Conservation (phyloP, 2,797 vertebrate species). For the Clarias fuscus region DNA sequence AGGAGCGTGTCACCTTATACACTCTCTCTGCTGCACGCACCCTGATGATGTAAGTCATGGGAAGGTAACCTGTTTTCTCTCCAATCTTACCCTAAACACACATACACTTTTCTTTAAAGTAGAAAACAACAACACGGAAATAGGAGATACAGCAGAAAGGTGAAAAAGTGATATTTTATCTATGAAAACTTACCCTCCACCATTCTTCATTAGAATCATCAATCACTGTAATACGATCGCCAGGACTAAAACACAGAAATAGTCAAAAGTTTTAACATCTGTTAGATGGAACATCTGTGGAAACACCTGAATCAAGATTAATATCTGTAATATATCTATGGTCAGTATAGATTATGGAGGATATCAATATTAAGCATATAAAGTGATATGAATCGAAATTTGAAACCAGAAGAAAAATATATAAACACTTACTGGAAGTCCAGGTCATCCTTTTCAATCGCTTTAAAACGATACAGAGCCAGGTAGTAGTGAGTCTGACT, state of each 20-base stretch:
- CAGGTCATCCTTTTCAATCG: constrained; percentile 90
- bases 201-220: constrained; percentile 98
- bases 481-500: constrained; percentile 90
- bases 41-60: constrained; percentile 79
- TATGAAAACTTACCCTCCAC: constrained; percentile 73
- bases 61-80: constrained; percentile 75
- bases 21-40: constrained; percentile 85
- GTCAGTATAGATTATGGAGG: not conserved
- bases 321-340: not conserved
- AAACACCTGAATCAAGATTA: not conserved
- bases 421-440: constrained; percentile 87
- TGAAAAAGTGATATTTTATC: not conserved
- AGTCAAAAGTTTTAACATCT: not conserved
- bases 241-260: constrained; percentile 75
- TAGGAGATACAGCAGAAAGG: not conserved
- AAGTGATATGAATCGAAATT: not conserved
- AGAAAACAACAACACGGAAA: not conserved
- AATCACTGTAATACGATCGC: constrained; percentile 92
- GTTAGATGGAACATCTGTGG: not conserved
- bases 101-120: not conserved
- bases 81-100: constrained; percentile 72
- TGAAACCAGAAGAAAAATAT: not conserved
- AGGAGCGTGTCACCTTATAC: constrained; percentile 86
- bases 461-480: constrained; percentile 93
- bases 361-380: not conserved